A percentile compares a stretch with the other conserved stretches of the same genome.
phyloP scores from a whole-genome alignment of 2,888 invertebrate genomes.

The Caenorhabditis doughertyi region DNA sequence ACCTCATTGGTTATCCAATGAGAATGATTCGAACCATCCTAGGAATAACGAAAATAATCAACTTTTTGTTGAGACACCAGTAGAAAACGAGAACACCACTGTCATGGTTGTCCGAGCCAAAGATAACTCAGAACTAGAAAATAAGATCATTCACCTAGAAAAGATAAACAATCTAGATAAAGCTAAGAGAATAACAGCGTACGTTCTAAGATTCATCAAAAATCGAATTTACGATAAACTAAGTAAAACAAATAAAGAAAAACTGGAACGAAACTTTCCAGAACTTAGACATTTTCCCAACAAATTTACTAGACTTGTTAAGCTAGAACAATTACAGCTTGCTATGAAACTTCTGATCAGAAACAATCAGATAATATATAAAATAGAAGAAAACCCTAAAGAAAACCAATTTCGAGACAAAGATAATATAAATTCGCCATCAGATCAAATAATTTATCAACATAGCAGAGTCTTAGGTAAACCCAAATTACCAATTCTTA shows the following conservation, averaged over 20 bases:
- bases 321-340: background rate
- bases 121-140: no score
- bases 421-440: background rate
- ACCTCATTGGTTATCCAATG: background rate
- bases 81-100: background rate
- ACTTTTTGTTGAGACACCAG: background rate
- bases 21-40: background rate
- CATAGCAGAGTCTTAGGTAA: background rate
- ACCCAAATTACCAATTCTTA: background rate
- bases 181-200: background rate
- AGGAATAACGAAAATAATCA: background rate
- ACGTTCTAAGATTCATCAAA: background rate
- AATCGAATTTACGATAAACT: background rate
- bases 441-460: slow-evolving; percentile 1
- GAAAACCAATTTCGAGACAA: slow-evolving; percentile 3
- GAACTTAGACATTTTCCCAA: background rate
- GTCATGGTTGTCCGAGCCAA: background rate
- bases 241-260: background rate
- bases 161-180: slow-evolving; percentile 3
- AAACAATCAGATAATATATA: background rate
- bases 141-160: background rate
- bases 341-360: slow-evolving; percentile 8
- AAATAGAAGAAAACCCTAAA: slow-evolving; percentile 5
- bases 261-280: background rate
- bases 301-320: background rate